phyloP scores from a whole-genome alignment of 1,140 invertebrate species.

The Lasioglossum baleicum region DNA sequence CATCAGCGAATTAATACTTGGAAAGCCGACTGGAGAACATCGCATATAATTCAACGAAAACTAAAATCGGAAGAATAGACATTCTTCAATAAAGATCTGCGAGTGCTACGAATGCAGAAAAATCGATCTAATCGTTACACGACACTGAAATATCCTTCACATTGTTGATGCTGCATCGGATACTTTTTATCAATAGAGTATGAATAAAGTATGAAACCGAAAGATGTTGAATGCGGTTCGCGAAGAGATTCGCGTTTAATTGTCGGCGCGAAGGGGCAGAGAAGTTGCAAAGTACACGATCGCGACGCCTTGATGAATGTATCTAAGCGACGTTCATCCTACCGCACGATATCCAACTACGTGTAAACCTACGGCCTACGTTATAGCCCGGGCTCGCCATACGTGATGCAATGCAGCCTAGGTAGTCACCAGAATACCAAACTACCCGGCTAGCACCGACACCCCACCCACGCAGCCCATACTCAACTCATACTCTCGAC shows the following conservation, averaged over 20 bases:
- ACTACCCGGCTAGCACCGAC: slow-evolving; percentile 42
- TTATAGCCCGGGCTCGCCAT: slow-evolving; percentile 66
- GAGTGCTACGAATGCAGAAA: no score
- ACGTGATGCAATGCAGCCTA: slow-evolving; percentile 72
- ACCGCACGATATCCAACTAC: slow-evolving; percentile 58
- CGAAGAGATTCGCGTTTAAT: neutral
- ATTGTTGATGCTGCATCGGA: no score
- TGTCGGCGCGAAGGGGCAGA: no score
- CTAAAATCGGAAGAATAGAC: no score
- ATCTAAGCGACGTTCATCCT: slow-evolving; percentile 47
- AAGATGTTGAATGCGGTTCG: neutral
- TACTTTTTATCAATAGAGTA: no score
- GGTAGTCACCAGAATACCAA: slow-evolving; percentile 72
- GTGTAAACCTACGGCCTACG: slow-evolving; percentile 67
- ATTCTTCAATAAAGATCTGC: no score
- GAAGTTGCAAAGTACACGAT: slow-evolving; percentile 5
- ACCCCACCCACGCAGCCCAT: slow-evolving; percentile 30
- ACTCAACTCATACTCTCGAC: neutral
- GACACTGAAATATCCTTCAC: no score
- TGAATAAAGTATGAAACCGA: no score
- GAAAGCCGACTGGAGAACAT: no score
- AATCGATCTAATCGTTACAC: no score
- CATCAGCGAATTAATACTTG: no score
- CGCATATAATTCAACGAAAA: no score
- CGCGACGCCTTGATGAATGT: slow-evolving; percentile 50